Conservation (phyloP, 2,797 vertebrate genomes). For the Fringilla coelebs region DNA sequence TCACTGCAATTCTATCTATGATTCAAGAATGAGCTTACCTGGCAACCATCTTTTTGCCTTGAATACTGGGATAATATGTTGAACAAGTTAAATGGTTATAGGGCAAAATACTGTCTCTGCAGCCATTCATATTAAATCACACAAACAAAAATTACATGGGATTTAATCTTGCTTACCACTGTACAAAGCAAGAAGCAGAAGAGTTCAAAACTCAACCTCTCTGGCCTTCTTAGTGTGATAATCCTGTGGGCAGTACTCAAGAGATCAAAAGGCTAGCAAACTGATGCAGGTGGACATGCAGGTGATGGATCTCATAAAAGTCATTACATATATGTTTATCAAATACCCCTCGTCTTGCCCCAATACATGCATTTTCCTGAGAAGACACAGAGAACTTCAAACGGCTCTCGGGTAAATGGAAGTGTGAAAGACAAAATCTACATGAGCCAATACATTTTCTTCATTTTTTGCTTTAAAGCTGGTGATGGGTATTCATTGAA, state of each 20-base stretch:
- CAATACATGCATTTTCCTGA: background rate
- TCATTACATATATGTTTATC: background rate
- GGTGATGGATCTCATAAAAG: background rate
- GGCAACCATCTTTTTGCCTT: background rate
- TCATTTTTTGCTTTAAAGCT: conserved; percentile 3
- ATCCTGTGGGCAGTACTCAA: background rate
- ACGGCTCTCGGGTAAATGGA: background rate
- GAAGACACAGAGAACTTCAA: background rate
- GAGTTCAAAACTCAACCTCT: background rate
- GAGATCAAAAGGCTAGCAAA: background rate
- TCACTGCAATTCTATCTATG: background rate
- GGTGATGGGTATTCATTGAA: background rate
- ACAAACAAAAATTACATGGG: background rate
- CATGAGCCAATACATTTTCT: background rate
- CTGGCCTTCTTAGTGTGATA: background rate
- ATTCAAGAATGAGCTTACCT: conserved; percentile 18
- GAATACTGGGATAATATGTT: background rate
- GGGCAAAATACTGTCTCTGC: background rate
- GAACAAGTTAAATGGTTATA: background rate
- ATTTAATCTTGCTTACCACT: background rate
- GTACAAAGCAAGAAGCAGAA: background rate
- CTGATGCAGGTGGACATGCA: background rate
- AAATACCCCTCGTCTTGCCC: background rate
- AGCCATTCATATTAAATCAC: background rate
- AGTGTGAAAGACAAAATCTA: background rate